Conservation (phyloP, 1,140 invertebrate genomes). For the Rhyzopertha dominica region DNA sequence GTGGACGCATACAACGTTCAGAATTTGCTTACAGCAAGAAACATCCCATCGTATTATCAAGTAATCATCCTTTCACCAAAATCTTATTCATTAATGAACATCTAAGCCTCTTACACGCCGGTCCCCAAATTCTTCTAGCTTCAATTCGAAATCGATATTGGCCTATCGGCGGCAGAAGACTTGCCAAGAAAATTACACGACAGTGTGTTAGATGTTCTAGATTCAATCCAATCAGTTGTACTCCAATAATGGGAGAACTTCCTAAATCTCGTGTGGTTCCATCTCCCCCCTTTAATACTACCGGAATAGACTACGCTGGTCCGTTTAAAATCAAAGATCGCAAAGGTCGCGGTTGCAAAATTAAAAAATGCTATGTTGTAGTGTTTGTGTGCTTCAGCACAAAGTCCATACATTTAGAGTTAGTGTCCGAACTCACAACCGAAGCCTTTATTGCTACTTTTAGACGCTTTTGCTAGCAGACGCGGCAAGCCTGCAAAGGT, state of each 20-base stretch:
- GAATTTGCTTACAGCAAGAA: slow-evolving; percentile 26
- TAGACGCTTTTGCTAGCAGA: slow-evolving; percentile 29
- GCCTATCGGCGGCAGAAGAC: slow-evolving; percentile 16
- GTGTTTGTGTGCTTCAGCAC: slow-evolving; percentile 34
- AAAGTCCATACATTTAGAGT: slow-evolving; percentile 40
- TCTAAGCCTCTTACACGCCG: slow-evolving; percentile 27
- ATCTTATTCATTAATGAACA: slow-evolving; percentile 31
- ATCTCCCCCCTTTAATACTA: slow-evolving; percentile 29
- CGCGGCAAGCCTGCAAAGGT: slow-evolving; percentile 31
- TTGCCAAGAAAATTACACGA: slow-evolving; percentile 14
- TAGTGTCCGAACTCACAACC: slow-evolving; percentile 23
- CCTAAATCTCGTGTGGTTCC: slow-evolving; percentile 32
- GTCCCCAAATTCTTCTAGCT: slow-evolving; percentile 26
- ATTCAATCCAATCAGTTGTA: slow-evolving; percentile 7
- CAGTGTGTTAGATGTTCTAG: slow-evolving; percentile 19
- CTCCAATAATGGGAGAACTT: slow-evolving; percentile 36
- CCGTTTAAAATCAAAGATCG: slow-evolving; percentile 30
- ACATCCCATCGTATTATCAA: slow-evolving; percentile 37
- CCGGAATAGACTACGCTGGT: slow-evolving; percentile 37
- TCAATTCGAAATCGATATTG: slow-evolving; percentile 22
- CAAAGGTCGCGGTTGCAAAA: slow-evolving; percentile 20
- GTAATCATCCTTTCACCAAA: slow-evolving; percentile 27
- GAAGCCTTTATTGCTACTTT: slow-evolving; percentile 31
- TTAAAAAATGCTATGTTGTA: slow-evolving; percentile 26
- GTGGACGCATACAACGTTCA: slow-evolving; percentile 37